phyloP scores from a whole-genome alignment of 1,140 invertebrate species.

The Nylanderia fulva region DNA sequence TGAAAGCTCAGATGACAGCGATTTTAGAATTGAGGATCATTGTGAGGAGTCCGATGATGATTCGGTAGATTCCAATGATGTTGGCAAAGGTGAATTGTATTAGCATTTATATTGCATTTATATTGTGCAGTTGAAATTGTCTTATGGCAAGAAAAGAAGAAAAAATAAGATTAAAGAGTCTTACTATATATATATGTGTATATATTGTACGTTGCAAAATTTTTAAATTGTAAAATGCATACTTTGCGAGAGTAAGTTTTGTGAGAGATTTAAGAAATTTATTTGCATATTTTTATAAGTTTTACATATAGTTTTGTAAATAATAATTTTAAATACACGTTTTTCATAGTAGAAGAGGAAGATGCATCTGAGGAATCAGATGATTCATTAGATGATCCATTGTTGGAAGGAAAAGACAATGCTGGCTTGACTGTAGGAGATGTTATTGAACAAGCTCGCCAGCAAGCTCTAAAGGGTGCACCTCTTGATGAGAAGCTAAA shows the following conservation, averaged over 20 bases:
- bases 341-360: conserved; percentile 77
- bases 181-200: neutral
- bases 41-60: conserved; percentile 91
- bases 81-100: conserved; percentile 77
- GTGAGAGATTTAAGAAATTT: neutral
- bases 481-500: conserved; percentile 84
- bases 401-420: conserved; percentile 86
- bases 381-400: conserved; percentile 84
- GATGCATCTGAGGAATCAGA: conserved; percentile 86
- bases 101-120: neutral
- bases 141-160: neutral
- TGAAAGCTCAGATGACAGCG: conserved; percentile 97
- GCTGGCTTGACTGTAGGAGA: conserved; percentile 85
- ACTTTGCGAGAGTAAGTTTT: neutral
- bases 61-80: conserved; percentile 86
- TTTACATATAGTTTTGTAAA: too few species aligned
- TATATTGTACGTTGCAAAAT: neutral
- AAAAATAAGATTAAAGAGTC: neutral
- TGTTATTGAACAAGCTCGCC: conserved; percentile 86
- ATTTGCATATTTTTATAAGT: neutral
- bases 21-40: conserved; percentile 96
- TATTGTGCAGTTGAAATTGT: neutral
- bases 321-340: neutral
- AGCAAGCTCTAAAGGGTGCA: conserved; percentile 81
- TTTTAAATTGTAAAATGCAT: too few species aligned